These are phyloP conservation scores for Myotis lucifugus DNA, from an alignment of 2,113 vertebrate species.

Conservation along the genomic window DNA sequence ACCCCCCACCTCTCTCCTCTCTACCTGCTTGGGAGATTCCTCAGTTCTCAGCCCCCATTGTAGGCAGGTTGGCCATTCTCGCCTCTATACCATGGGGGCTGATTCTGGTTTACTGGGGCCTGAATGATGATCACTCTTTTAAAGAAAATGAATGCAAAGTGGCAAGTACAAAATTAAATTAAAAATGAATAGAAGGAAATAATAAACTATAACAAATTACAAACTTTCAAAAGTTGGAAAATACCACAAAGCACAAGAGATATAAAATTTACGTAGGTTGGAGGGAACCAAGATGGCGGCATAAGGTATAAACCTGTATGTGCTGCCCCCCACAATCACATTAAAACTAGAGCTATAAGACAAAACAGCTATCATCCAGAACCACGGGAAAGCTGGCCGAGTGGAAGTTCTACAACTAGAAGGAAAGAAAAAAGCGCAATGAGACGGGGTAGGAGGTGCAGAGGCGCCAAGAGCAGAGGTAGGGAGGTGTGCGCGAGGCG, in stretches of 20 bases:
- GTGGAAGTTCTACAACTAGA: no score
- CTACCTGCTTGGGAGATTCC: rapidly evolving
- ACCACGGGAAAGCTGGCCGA: no score
- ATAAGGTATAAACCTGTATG: no score
- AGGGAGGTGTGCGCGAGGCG: no score
- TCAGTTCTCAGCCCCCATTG: neutral
- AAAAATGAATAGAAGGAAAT: conserved; percentile 31
- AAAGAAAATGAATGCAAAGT: conserved; percentile 26
- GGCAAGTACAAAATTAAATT: neutral
- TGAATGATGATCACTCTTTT: neutral
- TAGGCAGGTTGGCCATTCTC: neutral
- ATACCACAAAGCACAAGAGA: neutral
- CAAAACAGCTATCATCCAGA: no score
- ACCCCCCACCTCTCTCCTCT: neutral
- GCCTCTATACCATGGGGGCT: neutral
- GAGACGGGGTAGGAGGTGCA: no score
- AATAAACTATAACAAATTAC: neutral
- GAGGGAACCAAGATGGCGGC: no score
- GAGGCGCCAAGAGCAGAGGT: no score
- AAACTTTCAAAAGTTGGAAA: neutral
- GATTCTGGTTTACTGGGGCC: neutral
- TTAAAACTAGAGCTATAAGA: no score
- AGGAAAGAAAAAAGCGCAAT: no score
- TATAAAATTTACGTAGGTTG: neutral
- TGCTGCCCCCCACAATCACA: no score